A percentile compares a stretch with the other conserved stretches of the same genome.
Evolutionary conservation across 2,797 vertebrate species (phyloP).

Genomic region (Dipus sagitta): DNA sequence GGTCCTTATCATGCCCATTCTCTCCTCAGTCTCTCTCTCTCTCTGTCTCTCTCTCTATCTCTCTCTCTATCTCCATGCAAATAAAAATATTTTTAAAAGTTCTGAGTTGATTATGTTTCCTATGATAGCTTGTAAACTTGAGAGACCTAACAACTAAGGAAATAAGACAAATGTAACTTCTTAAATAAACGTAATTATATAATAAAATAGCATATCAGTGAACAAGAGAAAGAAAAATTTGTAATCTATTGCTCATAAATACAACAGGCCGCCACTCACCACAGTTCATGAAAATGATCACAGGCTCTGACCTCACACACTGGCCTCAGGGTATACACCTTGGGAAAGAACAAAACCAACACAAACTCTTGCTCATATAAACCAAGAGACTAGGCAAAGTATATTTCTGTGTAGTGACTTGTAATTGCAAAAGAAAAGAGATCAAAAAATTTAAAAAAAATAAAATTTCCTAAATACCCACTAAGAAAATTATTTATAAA

Average conservation of each 20-base stretch:
- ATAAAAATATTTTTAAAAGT: conserved; percentile 1
- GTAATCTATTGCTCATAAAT: background rate
- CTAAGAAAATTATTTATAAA: conserved; percentile 19
- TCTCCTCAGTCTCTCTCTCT: no score
- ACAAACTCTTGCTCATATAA: background rate
- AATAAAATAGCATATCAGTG: background rate
- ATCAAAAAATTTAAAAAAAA: background rate
- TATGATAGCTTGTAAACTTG: background rate
- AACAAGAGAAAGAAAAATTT: conserved; percentile 16
- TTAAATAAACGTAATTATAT: background rate
- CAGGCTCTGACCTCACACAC: background rate
- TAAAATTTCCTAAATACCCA: background rate
- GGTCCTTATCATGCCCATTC: no score
- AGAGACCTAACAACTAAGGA: conserved; percentile 9
- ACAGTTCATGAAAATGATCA: background rate
- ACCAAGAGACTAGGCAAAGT: background rate
- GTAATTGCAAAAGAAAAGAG: background rate
- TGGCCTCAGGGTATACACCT: background rate
- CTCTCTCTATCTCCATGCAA: no score
- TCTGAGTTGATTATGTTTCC: background rate
- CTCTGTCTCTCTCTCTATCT: no score
- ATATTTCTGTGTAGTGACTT: background rate
- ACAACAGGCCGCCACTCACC: background rate
- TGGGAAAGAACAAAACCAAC: background rate
- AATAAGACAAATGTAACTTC: background rate